phyloP scores from a whole-genome alignment of 2,888 invertebrate genomes.

The Dasysyrphus tricinctus region DNA sequence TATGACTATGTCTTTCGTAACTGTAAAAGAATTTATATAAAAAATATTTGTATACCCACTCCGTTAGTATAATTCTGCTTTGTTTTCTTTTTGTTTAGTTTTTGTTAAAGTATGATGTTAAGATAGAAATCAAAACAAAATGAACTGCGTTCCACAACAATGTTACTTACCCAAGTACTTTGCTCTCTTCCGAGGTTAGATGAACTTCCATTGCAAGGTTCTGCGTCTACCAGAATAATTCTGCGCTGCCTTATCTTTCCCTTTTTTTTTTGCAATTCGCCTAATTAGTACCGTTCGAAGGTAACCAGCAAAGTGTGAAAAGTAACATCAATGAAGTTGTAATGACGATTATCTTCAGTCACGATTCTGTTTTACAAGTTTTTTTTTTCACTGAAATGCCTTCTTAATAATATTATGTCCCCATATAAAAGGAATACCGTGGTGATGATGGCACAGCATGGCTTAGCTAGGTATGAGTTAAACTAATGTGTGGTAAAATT shows the following conservation, averaged over 20 bases:
- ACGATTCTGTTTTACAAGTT: constrained; percentile 16
- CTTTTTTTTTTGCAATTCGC: constrained; percentile 15
- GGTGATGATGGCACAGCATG: background rate
- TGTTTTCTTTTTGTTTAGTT: constrained; percentile 3
- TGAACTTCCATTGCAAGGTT: constrained; percentile 57
- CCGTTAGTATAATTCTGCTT: constrained; percentile 18
- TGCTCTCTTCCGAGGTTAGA: constrained; percentile 60
- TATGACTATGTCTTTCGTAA: constrained; percentile 10
- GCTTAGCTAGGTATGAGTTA: background rate
- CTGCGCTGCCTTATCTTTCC: constrained; percentile 9
- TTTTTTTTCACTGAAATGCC: background rate
- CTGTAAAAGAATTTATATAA: constrained; percentile 16
- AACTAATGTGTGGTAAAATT: background rate
- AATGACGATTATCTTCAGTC: constrained; percentile 27
- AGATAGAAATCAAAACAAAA: constrained; percentile 27
- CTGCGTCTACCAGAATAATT: constrained; percentile 51
- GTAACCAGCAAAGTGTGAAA: constrained; percentile 67
- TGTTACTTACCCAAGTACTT: constrained; percentile 34
- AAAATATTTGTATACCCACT: constrained; percentile 2
- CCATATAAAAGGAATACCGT: background rate
- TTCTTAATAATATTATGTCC: background rate
- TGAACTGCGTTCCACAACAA: constrained; percentile 25
- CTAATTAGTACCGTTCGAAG: constrained; percentile 62
- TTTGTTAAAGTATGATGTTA: constrained; percentile 17
- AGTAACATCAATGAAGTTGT: constrained; percentile 45